Evolutionary conservation across 2,888 invertebrate genomes (phyloP), one percentile per base, ranked within the genome.

Genomic region (Hyposoter dolosus): DNA sequence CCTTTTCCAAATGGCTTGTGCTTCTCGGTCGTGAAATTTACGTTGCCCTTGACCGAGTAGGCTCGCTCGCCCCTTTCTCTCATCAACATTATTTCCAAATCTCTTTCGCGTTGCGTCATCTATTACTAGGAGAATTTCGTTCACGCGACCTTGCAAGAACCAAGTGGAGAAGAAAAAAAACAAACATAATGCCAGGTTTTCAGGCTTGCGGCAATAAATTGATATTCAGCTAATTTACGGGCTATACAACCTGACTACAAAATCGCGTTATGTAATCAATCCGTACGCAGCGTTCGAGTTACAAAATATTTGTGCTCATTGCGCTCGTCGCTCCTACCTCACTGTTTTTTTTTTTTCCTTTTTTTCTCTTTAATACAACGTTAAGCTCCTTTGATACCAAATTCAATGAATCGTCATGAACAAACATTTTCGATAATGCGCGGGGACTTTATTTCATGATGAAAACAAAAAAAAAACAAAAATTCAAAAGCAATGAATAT

Each of bases 221-320:
- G 53, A 81, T 86, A 86, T 86, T 79, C 81, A 68, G 68, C 81
- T 69, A 81, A 78, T 77, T 83, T 68, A 53, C 74, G 77, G 60
- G 68, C 77, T 81, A 81, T 81, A 40, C 83, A 72, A 12, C 63
- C 72, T 79, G 86, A 86, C 83, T 86, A 83, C 83, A 80, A 76
- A 68, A 45, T 77, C 43, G 63, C 10, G 63, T 86, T 83, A 78
- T 81, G 86, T 19, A 86, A 86, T 23, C 32, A 68, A 53, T n/a
- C 56, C 23, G 28, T 56, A 23, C 50, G 69, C 68, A 66, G 63
- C 50, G 77, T 77, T 50, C 45, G 47, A 72, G 69, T 86, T 86
- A 74, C 86, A 78, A 86, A 86, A 86, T 83, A 74, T 76, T 32
- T 78, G 79, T 80, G 28, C 68, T 53, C 74, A 74, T 74, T 68